Percentiles rank a stretch among this genome's conserved stretches.
phyloP scores from a whole-genome alignment of 2,113 vertebrate species.

The Barbus barbus region DNA sequence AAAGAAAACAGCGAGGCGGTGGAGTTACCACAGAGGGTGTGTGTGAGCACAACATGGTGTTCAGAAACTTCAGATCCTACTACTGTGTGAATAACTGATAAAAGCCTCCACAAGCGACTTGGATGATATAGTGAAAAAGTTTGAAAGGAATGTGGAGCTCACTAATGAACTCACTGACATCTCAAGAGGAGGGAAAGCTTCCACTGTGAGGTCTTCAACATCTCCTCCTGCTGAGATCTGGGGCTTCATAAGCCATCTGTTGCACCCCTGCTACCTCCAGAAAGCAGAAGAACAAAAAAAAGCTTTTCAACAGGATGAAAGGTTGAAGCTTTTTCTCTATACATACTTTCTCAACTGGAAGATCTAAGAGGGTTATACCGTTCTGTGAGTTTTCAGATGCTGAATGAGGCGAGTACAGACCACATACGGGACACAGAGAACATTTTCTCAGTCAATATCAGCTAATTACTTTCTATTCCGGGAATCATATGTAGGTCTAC shows the following conservation, averaged over 20 bases:
- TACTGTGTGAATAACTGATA: constrained; percentile 24
- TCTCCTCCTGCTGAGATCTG: constrained; percentile 72
- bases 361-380: constrained; percentile 1
- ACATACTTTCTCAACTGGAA: constrained; percentile 27
- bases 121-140: constrained; percentile 6
- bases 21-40: background rate
- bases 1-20: constrained; percentile 3
- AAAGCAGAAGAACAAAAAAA: background rate
- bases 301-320: constrained; percentile 18
- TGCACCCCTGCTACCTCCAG: constrained; percentile 58
- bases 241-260: constrained; percentile 73
- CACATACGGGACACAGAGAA: background rate
- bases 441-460: background rate
- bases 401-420: constrained; percentile 15
- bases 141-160: constrained; percentile 27
- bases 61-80: constrained; percentile 11
- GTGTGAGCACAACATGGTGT: background rate
- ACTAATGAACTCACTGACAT: constrained; percentile 42
- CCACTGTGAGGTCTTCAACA: constrained; percentile 57
- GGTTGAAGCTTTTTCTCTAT: constrained; percentile 8
- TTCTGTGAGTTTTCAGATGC: background rate
- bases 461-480: constrained; percentile 13
- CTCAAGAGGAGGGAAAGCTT: constrained; percentile 18
- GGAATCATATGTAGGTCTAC: constrained; percentile 9
- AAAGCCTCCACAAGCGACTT: background rate